Evolutionary conservation across 1,140 invertebrate species (phyloP).

Genomic region (Drosophila pectinifera): DNA sequence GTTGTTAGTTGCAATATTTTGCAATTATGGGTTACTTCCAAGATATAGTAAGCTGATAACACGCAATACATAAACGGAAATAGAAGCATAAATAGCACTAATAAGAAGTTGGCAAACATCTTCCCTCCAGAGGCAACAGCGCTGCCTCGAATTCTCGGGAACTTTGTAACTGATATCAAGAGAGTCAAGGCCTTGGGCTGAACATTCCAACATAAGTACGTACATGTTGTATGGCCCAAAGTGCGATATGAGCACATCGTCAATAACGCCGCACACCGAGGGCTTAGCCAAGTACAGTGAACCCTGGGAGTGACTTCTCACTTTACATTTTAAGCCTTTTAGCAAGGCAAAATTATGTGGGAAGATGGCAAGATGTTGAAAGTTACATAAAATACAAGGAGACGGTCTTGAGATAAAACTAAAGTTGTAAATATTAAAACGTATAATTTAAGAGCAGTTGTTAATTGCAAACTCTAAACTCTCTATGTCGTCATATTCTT

Average conservation of each 20-base stretch:
- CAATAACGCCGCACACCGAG: conserved; percentile 27
- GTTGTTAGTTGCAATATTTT: conserved; percentile 18
- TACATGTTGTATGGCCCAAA: conserved; percentile 13
- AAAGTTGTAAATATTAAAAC: too few relatives aligned
- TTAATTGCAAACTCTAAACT: conserved; percentile 7
- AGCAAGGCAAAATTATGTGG: not conserved
- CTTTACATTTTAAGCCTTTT: conserved; percentile 1
- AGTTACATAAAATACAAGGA: not conserved
- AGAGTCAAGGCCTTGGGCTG: conserved; percentile 25
- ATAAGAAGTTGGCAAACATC: conserved; percentile 29
- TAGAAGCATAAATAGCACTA: conserved; percentile 14
- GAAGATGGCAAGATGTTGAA: not conserved
- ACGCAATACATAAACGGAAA: conserved; percentile 31
- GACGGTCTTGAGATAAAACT: not conserved
- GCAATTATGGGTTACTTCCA: conserved; percentile 10
- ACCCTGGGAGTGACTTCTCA: not conserved
- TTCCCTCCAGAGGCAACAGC: conserved; percentile 2
- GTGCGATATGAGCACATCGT: conserved; percentile 42
- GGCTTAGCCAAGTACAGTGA: conserved; percentile 38
- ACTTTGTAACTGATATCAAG: conserved; percentile 39
- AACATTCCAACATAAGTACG: conserved; percentile 37
- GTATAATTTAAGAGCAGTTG: too few relatives aligned
- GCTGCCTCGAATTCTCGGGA: conserved; percentile 25
- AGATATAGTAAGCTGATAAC: conserved; percentile 30
- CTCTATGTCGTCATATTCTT: conserved; percentile 7